Evolutionary conservation across 2,888 invertebrate species (phyloP).

Genomic region (Hipparchia semele): DNA sequence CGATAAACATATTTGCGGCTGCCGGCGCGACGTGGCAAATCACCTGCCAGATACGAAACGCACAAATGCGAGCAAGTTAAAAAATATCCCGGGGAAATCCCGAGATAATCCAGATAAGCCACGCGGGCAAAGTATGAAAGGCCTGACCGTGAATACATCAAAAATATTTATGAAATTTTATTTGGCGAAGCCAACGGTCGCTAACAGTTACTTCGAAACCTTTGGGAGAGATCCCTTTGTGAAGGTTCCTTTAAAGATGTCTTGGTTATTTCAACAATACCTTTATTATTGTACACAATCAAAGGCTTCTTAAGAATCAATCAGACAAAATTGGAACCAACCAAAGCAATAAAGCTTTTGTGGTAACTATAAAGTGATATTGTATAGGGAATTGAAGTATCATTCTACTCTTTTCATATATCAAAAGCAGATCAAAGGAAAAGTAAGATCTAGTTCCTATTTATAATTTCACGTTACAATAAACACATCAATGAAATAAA

Average conservation of each 20-base stretch:
- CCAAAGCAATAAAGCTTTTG: slow-evolving; percentile 25
- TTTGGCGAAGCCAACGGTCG: slow-evolving; percentile 55
- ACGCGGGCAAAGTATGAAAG: slow-evolving; percentile 74
- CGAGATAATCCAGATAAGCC: slow-evolving; percentile 80
- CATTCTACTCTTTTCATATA: background rate
- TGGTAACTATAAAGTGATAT: slow-evolving; percentile 1
- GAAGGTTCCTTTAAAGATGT: slow-evolving; percentile 25
- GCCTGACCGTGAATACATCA: slow-evolving; percentile 80
- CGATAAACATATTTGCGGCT: slow-evolving; percentile 66
- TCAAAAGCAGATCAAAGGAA: background rate
- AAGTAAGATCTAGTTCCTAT: background rate
- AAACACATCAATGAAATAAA: too few species aligned
- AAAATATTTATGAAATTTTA: slow-evolving; percentile 76
- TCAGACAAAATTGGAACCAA: slow-evolving; percentile 19
- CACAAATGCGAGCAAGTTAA: slow-evolving; percentile 72
- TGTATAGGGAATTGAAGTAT: slow-evolving; percentile 9
- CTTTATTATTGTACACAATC: slow-evolving; percentile 29
- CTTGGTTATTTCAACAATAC: slow-evolving; percentile 25
- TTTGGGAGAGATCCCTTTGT: slow-evolving; percentile 27
- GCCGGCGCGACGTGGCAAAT: slow-evolving; percentile 52
- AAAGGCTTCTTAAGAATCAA: slow-evolving; percentile 28
- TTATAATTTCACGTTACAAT: too few species aligned
- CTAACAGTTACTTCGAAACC: slow-evolving; percentile 14
- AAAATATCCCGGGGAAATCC: slow-evolving; percentile 68
- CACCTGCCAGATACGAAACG: slow-evolving; percentile 63